Evolutionary conservation across 1,140 invertebrate species (phyloP), one percentile per base, ranked within the genome.

Genomic region (Polypedilum vanderplanki): DNA sequence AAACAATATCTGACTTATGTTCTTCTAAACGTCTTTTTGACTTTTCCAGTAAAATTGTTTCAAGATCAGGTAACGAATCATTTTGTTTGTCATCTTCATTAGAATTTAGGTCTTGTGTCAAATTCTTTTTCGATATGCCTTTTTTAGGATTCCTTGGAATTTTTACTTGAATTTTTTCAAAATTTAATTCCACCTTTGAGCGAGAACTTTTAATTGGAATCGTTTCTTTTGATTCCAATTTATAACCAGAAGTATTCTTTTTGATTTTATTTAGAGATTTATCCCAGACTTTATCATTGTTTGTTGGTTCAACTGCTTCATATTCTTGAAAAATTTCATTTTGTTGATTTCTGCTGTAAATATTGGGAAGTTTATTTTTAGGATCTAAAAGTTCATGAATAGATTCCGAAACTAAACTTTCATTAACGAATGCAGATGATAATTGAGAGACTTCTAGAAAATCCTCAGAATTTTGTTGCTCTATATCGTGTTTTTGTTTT

Each of bases 111-210:
- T 78, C 82, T 40, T 74, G 76, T 40, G 40, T n/a, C 73, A 78
- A 78, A 74, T 73, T 79, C 75, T 78, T 81, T 7, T 78, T 76
- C 3, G 85, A 82, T n/a, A 88, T 76, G 0, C 87, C 87, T 81
- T 93, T 93, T 79, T 91, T 85, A 12, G 91, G 91, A 84, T 93
- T 93, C 76, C 91, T 83, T 79, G 91, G 89, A 22, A 86, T 85
- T 81, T 92, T 89, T 79, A 78, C 18, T 12, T 83, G 88, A 75
- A 87, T 85, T 65, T 86, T 87, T 57, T 87, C 85, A 82, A 93
- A 93, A 74, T 90, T 0, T 81, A 74, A 33, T 79, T 82, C 0
- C 81, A 70, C 73, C 79, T 80, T 0, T 81, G 86, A 2, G 24
- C 24, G 24, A 33, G 88, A 87, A n/a, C 89, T 82, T 77, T 85